Evolutionary conservation across 1,140 invertebrate species (phyloP).

Genomic region (Drosophila triauraria): DNA sequence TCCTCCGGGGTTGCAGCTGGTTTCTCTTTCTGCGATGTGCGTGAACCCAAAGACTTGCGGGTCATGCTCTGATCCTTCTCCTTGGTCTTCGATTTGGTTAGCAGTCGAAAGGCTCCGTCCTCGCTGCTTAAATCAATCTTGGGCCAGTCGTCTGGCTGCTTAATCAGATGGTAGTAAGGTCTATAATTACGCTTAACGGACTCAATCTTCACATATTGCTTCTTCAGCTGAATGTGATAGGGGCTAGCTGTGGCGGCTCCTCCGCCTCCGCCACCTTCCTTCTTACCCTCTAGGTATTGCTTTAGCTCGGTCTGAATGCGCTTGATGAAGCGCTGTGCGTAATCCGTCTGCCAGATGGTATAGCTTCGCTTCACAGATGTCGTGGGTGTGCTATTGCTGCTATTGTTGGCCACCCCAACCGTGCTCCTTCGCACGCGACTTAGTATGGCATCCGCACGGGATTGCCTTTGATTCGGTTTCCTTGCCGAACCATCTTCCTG

Average conservation of each 20-base stretch:
- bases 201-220: conserved; percentile 78
- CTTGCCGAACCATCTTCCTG: conserved; percentile 52
- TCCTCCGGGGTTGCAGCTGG: conserved; percentile 11
- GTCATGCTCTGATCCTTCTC: conserved; percentile 65
- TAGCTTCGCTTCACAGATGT: conserved; percentile 48
- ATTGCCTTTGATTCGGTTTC: conserved; percentile 83
- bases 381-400: conserved; percentile 23
- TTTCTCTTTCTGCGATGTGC: conserved; percentile 54
- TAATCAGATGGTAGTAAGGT: conserved; percentile 82
- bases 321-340: conserved; percentile 84
- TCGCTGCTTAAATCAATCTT: conserved; percentile 78
- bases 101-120: conserved; percentile 78
- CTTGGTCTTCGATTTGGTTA: conserved; percentile 40
- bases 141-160: conserved; percentile 81
- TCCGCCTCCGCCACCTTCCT: conserved; percentile 26
- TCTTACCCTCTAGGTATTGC: conserved; percentile 66
- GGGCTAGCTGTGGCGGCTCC: conserved; percentile 9
- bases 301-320: conserved; percentile 74
- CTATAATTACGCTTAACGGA: conserved; percentile 73
- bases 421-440: conserved; percentile 85
- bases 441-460: conserved; percentile 90
- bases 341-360: conserved; percentile 86
- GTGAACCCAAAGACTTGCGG: conserved; percentile 64
- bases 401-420: conserved; percentile 24
- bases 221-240: conserved; percentile 68